Evolutionary conservation across 2,797 vertebrate genomes (phyloP).

Genomic region (Hydrophis major): DNA sequence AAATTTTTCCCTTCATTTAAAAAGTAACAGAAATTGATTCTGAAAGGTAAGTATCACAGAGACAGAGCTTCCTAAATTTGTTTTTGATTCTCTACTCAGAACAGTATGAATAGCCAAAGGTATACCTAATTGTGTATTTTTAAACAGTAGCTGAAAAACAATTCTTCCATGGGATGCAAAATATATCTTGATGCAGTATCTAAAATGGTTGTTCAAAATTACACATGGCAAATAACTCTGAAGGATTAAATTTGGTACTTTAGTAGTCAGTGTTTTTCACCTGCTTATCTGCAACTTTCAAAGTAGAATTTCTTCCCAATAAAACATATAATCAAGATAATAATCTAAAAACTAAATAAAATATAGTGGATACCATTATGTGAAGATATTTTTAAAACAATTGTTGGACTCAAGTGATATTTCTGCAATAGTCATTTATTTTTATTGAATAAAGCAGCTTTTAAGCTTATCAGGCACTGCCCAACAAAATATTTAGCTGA

Average conservation of each 20-base stretch:
- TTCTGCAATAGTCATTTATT: conserved; percentile 69
- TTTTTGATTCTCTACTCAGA: conserved; percentile 31
- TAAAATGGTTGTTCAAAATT: conserved; percentile 48
- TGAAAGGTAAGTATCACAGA: background rate
- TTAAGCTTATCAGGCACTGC: conserved; percentile 90
- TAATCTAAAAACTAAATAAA: conserved; percentile 69
- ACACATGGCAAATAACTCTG: conserved; percentile 34
- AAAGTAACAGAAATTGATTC: conserved; percentile 35
- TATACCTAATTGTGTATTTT: conserved; percentile 27
- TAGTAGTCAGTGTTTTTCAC: conserved; percentile 44
- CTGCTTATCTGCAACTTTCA: conserved; percentile 38
- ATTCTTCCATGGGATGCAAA: conserved; percentile 54
- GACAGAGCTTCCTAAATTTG: conserved; percentile 32
- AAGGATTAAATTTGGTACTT: conserved; percentile 43
- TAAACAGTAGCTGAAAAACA: conserved; percentile 39
- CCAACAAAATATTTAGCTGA: conserved; percentile 85
- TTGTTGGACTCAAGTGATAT: conserved; percentile 74
- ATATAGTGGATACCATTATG: conserved; percentile 69
- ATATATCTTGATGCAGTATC: conserved; percentile 47
- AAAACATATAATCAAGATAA: conserved; percentile 56
- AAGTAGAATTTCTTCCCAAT: conserved; percentile 53
- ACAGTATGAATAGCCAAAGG: conserved; percentile 40
- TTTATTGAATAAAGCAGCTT: conserved; percentile 89
- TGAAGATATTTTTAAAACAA: conserved; percentile 71
- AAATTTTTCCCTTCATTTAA: conserved; percentile 17